phyloP scores from a whole-genome alignment of 2,113 vertebrate genomes.

The Myodes glareolus region DNA sequence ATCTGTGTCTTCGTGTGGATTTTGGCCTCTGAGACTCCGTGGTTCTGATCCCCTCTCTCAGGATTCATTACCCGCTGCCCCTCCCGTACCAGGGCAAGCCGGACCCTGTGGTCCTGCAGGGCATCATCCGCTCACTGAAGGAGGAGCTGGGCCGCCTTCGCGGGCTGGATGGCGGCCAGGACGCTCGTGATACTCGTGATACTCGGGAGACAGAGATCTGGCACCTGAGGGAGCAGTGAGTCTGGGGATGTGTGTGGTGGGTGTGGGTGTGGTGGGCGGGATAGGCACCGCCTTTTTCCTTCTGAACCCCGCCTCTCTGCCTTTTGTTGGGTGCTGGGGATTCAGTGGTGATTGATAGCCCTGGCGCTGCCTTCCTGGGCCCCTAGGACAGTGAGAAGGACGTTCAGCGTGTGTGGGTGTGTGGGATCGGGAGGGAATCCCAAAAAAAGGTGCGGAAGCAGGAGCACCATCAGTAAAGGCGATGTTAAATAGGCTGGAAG shows the following conservation, averaged over 20 bases:
- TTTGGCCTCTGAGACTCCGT: conserved; percentile 7
- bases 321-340: background rate
- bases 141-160: conserved; percentile 87
- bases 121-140: conserved; percentile 90
- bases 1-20: background rate
- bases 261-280: background rate
- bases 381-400: background rate
- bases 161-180: conserved; percentile 73
- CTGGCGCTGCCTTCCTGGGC: background rate
- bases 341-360: background rate
- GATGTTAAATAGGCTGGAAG: background rate
- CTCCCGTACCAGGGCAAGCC: conserved; percentile 92
- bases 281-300: background rate
- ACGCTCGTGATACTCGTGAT: conserved; percentile 82
- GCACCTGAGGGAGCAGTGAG: conserved; percentile 90
- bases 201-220: conserved; percentile 87
- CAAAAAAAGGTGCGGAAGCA: background rate
- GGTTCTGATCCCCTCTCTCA: conserved; percentile 77
- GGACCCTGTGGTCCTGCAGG: conserved; percentile 91
- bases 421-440: too few species aligned
- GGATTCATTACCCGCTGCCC: conserved; percentile 96
- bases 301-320: background rate
- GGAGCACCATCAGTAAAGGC: background rate
- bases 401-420: too few species aligned
- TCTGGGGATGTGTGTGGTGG: background rate